Base-by-base conservation (phyloP, 2,888 invertebrate species). In the Drosophila atripex region DNA sequence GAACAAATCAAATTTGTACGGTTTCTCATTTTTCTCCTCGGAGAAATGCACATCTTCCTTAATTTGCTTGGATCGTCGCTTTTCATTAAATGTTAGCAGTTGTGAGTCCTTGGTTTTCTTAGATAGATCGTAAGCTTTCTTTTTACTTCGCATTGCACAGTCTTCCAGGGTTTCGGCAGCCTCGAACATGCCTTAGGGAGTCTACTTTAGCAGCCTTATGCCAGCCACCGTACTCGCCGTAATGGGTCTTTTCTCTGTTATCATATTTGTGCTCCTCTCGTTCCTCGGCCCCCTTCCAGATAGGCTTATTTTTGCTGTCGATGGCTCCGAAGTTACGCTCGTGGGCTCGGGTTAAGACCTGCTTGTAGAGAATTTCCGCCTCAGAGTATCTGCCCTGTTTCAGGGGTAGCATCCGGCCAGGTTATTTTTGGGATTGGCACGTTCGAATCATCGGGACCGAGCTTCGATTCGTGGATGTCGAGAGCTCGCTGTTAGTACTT, bases 381-480 rank as follows among this genome's bases (percentile, higher is more conserved):
- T 99, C 98, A 91, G 98, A 97, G 93, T 99, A 99, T 93, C 99
- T 99, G 79, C 98, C 98, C 92, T 95, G 95, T 92, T 99, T 99
- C 88, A 99, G 94, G n/a, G n/a, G 92, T 98, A 99, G 92, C 99
- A 99, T 11, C 99, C 99, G 41, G 99, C 99, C 91, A 99, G 94
- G 93, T 99, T 99, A 92, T 99, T 99, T 94, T 99, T 99, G 49
- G 99, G 99, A 93, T 99, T 99, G 85, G 99, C 8, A 99, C 99
- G 92, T 99, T 99, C 45, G 99, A 97, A 93, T 99, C 99, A 91
- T 99, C 98, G 0, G 97, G 97, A 0, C 99, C 99, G 41, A 99
- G 94, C 90, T 98, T 97, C 79, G 95, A 95, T 92, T 99, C 99
- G 92, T 99, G 99, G 84, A 99, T 99, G 92, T 99, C 98, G 76